Evolutionary conservation across 2,888 invertebrate species (phyloP).

Genomic region (Apeira syringaria): DNA sequence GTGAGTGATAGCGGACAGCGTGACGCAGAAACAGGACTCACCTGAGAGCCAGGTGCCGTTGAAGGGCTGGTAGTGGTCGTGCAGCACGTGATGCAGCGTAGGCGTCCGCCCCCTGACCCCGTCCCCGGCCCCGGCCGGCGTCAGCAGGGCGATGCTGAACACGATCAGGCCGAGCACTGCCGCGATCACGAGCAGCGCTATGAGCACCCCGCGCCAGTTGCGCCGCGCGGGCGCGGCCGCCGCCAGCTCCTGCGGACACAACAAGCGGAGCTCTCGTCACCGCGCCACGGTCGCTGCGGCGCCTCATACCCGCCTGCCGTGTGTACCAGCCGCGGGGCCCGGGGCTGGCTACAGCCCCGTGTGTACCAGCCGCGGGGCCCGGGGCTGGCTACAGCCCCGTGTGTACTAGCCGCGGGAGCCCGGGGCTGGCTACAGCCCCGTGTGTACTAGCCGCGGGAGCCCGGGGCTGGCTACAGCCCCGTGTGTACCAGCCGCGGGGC

Average conservation of each 20-base stretch:
- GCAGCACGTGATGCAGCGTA: slow-evolving; percentile 86
- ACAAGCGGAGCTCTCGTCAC: too few relatives aligned
- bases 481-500: too few relatives aligned
- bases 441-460: too few relatives aligned
- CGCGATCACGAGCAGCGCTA: slow-evolving; percentile 94
- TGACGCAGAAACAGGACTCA: slow-evolving; percentile 31
- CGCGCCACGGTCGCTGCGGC: too few relatives aligned
- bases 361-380: too few relatives aligned
- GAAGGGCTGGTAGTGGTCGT: slow-evolving; percentile 85
- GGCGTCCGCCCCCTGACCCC: slow-evolving; percentile 87
- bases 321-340: too few relatives aligned
- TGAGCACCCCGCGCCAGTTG: slow-evolving; percentile 97
- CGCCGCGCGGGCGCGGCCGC: slow-evolving; percentile 93
- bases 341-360: too few relatives aligned
- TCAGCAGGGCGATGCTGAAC: slow-evolving; percentile 95
- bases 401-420: too few relatives aligned
- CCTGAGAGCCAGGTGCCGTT: slow-evolving; percentile 86
- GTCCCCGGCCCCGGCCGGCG: slow-evolving; percentile 89
- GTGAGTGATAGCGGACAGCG: not conserved
- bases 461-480: too few relatives aligned
- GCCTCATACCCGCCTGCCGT: too few relatives aligned
- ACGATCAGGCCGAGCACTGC: slow-evolving; percentile 95
- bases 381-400: too few relatives aligned
- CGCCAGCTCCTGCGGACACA: slow-evolving; percentile 90
- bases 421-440: too few relatives aligned